Percentiles rank a stretch among this genome's conserved stretches.
Conservation (phyloP, 2,113 vertebrate genomes). For the Megaleporinus macrocephalus region DNA sequence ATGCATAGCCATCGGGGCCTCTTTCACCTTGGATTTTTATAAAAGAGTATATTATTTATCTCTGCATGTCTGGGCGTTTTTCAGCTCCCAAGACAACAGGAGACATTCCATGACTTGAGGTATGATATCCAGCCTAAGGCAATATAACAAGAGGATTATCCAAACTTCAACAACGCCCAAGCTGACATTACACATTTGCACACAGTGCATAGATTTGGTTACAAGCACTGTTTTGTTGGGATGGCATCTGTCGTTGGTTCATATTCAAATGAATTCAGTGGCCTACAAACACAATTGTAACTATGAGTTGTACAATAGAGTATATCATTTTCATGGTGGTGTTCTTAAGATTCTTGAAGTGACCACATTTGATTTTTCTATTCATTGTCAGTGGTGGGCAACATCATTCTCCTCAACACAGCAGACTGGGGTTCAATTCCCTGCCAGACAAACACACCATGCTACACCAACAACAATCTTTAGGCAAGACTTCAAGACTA, state of each 20-base stretch:
- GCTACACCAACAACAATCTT: no score
- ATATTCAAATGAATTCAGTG: neutral
- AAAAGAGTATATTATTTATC: slow-evolving; percentile 64
- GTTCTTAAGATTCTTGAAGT: neutral
- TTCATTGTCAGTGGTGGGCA: no score
- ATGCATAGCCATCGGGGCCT: slow-evolving; percentile 57
- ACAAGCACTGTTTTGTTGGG: neutral
- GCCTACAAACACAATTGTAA: neutral
- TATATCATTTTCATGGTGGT: neutral
- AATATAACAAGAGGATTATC: neutral
- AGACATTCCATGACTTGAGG: neutral
- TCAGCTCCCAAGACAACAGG: neutral
- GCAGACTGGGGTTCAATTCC: no score
- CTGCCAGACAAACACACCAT: no score
- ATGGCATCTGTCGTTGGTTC: neutral
- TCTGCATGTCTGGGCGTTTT: slow-evolving; percentile 48
- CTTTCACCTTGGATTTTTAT: slow-evolving; percentile 66
- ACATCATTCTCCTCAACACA: no score
- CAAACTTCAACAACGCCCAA: neutral
- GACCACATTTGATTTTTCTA: no score
- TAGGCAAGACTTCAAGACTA: no score
- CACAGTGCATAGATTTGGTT: neutral
- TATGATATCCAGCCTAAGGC: neutral
- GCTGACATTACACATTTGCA: neutral
- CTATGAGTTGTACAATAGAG: neutral